Conservation (phyloP, 2,113 vertebrate species). For the Osmerus eperlanus region DNA sequence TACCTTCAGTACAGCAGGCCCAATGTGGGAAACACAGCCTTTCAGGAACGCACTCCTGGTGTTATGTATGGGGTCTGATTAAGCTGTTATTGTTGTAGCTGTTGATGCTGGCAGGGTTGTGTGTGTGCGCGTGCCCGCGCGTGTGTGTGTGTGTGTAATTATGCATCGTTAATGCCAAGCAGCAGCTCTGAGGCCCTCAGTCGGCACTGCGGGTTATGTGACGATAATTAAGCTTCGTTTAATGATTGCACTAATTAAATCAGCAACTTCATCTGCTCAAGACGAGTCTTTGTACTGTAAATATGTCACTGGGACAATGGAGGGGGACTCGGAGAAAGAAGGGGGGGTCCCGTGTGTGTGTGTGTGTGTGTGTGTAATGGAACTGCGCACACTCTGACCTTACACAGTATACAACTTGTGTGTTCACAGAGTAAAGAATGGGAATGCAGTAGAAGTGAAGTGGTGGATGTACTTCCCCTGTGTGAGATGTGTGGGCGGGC, state of each 20-base stretch:
- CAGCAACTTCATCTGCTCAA: conserved; percentile 56
- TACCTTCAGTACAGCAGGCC: too few species aligned
- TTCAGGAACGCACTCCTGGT: too few species aligned
- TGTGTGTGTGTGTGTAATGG: too few species aligned
- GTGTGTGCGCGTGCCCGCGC: not conserved
- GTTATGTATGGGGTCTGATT: conserved; percentile 1
- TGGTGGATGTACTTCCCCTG: too few species aligned
- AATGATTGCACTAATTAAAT: conserved; percentile 74
- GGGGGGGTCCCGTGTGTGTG: conserved; percentile 21
- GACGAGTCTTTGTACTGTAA: conserved; percentile 65
- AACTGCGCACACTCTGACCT: not conserved
- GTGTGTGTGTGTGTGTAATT: conserved; percentile 56
- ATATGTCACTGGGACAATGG: conserved; percentile 57
- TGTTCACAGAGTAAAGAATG: too few species aligned
- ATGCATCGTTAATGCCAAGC: conserved; percentile 65
- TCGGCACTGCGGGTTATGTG: conserved; percentile 65
- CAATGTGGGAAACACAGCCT: too few species aligned
- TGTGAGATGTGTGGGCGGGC: too few species aligned
- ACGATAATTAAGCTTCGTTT: conserved; percentile 73
- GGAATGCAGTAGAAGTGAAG: too few species aligned
- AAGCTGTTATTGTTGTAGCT: conserved; percentile 50
- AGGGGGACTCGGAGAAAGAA: not conserved
- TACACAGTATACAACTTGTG: too few species aligned
- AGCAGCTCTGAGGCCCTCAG: conserved; percentile 51
- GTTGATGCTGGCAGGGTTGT: conserved; percentile 34